Evolutionary conservation across 2,888 invertebrate species (phyloP), one percentile per base, ranked within the genome.

Genomic region (Xestia sexstrigata): DNA sequence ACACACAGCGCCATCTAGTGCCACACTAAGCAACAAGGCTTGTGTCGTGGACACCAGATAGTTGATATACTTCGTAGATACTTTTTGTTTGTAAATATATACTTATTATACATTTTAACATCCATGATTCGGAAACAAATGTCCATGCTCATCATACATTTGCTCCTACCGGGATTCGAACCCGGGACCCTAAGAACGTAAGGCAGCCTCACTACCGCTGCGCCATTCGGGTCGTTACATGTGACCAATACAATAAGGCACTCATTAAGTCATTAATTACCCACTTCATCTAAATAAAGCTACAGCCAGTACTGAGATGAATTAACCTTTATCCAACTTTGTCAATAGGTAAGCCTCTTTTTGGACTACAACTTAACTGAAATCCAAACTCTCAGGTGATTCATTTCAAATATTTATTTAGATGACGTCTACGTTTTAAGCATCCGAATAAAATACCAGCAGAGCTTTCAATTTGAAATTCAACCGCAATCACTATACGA

Each of bases 341-440:
- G 49, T 72, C 77, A 76, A 85, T 82, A 70, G 78, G 76, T 78
- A 80, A 83, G 73, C 79, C 69, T 81, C 83, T 84, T 85, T 83
- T 78, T 76, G 71, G 72, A 76, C 79, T 65, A 82, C 73, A 88
- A 88, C 88, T 80, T 83, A 83, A 85, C 82, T 89, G 89, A 90
- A 92, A 93, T 90, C 86, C 89, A 90, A 91, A 88, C 86, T 88
- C 87, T 83, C 87, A 78, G 86, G 88, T 88, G 91, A 89, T 90
- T 92, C 89, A 87, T 90, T 91, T 89, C 89, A 92, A 93, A 94
- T 93, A 93, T 94, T 93, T 93, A 92, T 94, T 94, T 92, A 91
- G 92, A 93, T 91, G 92, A 90, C 90, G 88, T 89, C 91, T 89
- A 88, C 89, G 89, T 90, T 90, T 92, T 84, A 90, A 90, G 90